Evolutionary conservation across 2,797 vertebrate genomes (phyloP), one percentile per base, ranked within the genome.

Genomic region (Poeciliopsis presidionis): DNA sequence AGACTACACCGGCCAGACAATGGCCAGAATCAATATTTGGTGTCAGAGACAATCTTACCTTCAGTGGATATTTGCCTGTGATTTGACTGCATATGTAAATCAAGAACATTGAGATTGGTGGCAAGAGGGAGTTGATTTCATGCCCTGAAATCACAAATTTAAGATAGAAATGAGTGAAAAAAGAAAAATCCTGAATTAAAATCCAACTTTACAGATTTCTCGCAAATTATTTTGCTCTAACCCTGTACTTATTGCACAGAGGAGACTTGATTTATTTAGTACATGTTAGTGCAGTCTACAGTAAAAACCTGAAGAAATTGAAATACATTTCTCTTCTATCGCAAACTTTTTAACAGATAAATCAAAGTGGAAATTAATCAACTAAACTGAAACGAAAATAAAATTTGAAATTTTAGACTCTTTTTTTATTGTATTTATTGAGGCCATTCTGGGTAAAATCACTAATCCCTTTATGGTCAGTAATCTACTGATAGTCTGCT

Each of bases 31-130:
- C 51, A 22, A 33, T 20, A 43, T 12, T 46, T 45, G 25, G 16
- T 59, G 30, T 30, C 39, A 30, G 30, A 71, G 76, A 39, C 2
- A 41, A 14, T n/a, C 25, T 25, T 43, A 53, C 28, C 61, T 12
- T 4, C 16, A 25, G 5, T 41, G 2, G 8, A 2, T 4, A 80
- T 93, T 93, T 94, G 81, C 30, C 81, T 91, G 47, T 84, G 43
- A 88, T 92, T 93, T 92, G 82, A 87, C 81, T 93, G 43, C 43
- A 25, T 70, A 88, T 90, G 88, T 81, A 89, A 90, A 89, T 90
- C 73, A 75, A 77, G 69, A 1, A 57, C 41, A 75, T 71, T 67
- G 45, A 67, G 33, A 57, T 4, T 51, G 0, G n/a, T 14, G 20
- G 18, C 46, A 18, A 5, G 7, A 59, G n/a, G 53, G 28, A 36